Base-by-base conservation (phyloP, 1,140 invertebrate species). In the Drosophila seguyi region DNA sequence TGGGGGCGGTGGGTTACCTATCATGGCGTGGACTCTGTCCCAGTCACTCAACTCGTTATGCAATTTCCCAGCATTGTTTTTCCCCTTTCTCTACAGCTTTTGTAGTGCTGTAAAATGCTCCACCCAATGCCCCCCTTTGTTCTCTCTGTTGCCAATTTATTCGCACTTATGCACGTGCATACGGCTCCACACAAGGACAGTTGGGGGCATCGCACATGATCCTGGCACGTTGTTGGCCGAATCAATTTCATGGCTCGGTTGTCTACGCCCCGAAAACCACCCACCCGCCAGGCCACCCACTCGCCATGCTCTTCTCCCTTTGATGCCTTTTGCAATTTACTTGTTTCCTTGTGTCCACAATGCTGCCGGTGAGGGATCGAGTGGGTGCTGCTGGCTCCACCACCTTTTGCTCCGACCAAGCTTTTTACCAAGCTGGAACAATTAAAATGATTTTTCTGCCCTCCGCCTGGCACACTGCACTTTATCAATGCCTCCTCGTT, bases 211-310 rank as follows among this genome's bases (percentile, higher is more conserved):
- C 50, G 68, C 57, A 71, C 57, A 87, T 76, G 71, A 69, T 81
- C 63, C 76, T 58, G 62, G 66, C 79, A 59, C 75, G 53, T 67
- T 84, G 84, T 88, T 87, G 80, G 67, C 50, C 56, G 82, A 87
- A 87, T 87, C 84, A 87, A 84, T 87, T 87, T 88, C 80, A 87
- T 75, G 81, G 84, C 81, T 81, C 57, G 67, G 50, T 71, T 61
- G 25, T 31, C 41, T 11, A 14, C 31, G 41, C 34, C 65, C 61
- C 11, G 14, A 20, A 63, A 48, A 5, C 16, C 8, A 39, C 44
- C 34, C 36, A 34, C 25, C 10, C 20, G 20, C 20, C 27, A 29
- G 7, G n/a, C 25, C 60, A n/a, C 38, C 38, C 34, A 38, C 29
- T n/a, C 11, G 25, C 29, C 29, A 42, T 20, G 25, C 20, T 36